These are phyloP conservation scores for Brenthis ino DNA, from an alignment of 2,888 invertebrate genomes.

Conservation along the genomic window DNA sequence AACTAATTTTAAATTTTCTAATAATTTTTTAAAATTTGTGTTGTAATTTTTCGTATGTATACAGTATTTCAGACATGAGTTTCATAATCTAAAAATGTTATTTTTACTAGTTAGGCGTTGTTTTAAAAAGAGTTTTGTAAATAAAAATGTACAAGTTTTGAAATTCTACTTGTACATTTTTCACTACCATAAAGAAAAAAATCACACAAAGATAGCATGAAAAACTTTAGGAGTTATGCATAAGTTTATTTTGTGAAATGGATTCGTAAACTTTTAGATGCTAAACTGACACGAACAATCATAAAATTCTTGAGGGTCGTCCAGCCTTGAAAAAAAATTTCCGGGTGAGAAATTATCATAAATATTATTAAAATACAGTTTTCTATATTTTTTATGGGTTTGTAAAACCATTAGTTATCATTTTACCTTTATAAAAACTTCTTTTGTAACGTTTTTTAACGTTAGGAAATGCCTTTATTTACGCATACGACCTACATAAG, in stretches of 20 bases:
- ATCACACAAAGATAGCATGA: constrained; percentile 13
- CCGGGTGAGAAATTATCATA: not conserved
- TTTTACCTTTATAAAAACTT: too few relatives aligned
- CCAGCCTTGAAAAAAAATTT: constrained; percentile 5
- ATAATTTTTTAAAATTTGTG: too few relatives aligned
- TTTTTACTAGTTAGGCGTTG: too few relatives aligned
- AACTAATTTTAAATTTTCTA: too few relatives aligned
- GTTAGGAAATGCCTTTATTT: too few relatives aligned
- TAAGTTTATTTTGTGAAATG: constrained; percentile 20
- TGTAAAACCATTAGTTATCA: too few relatives aligned
- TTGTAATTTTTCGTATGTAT: too few relatives aligned
- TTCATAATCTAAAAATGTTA: too few relatives aligned
- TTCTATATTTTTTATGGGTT: not conserved
- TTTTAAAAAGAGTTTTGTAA: not conserved
- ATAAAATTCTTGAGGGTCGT: constrained; percentile 7
- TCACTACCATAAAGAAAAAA: constrained; percentile 13
- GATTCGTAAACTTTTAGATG: constrained; percentile 20
- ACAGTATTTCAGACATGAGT: too few relatives aligned
- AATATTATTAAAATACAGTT: not conserved
- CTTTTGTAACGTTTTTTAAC: too few relatives aligned
- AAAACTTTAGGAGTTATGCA: constrained; percentile 18
- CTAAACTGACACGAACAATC: constrained; percentile 17
- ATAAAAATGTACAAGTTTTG: not conserved
- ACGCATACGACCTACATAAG: too few relatives aligned
- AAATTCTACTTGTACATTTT: not conserved